Conservation (phyloP, 2,797 vertebrate genomes). For the Anas bernieri region DNA sequence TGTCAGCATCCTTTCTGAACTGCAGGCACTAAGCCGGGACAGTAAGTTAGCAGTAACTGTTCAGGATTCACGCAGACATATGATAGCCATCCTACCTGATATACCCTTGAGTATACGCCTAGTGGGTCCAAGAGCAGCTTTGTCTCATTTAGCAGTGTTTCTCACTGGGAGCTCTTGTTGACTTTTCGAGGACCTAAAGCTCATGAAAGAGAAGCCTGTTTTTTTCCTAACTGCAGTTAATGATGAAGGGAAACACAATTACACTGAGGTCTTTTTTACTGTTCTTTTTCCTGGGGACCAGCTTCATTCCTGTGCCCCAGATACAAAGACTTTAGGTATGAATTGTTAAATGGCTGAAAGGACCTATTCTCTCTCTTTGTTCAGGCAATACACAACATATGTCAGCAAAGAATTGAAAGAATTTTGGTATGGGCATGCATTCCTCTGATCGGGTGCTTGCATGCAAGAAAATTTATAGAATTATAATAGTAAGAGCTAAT, state of each 20-base stretch:
- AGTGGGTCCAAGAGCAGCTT: neutral
- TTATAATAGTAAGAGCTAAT: neutral
- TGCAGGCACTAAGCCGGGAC: neutral
- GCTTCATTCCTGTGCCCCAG: slow-evolving; percentile 41
- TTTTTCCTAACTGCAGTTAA: slow-evolving; percentile 22
- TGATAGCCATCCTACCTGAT: neutral
- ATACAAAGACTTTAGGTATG: slow-evolving; percentile 61
- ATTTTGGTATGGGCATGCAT: slow-evolving; percentile 53
- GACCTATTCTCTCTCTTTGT: slow-evolving; percentile 53
- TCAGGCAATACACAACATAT: slow-evolving; percentile 6
- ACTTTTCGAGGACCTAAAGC: slow-evolving; percentile 18
- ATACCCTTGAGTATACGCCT: neutral
- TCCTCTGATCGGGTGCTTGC: slow-evolving; percentile 29
- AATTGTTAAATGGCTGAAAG: slow-evolving; percentile 56
- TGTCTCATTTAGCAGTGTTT: slow-evolving; percentile 6
- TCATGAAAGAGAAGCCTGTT: slow-evolving; percentile 42
- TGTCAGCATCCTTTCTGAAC: neutral
- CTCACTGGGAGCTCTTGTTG: neutral
- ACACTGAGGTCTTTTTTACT: slow-evolving; percentile 10
- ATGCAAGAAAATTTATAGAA: neutral
- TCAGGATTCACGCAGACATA: neutral
- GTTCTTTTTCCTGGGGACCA: neutral
- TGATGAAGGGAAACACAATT: slow-evolving; percentile 47
- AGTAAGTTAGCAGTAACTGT: neutral
- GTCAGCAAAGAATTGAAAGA: slow-evolving; percentile 60